phyloP scores from a whole-genome alignment of 2,113 vertebrate genomes.

The Callospermophilus lateralis region DNA sequence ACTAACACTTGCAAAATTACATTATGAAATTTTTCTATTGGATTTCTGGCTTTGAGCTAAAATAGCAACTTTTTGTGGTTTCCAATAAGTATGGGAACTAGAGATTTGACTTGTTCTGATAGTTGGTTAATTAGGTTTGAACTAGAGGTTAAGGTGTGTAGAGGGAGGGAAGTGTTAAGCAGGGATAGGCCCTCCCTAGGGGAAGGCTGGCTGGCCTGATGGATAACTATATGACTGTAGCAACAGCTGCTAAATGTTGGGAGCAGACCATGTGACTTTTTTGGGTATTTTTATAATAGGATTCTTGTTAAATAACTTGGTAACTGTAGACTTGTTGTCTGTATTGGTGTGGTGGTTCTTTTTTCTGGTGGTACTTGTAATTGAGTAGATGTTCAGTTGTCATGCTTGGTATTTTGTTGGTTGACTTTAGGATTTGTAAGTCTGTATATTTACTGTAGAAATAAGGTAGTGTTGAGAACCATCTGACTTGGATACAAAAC shows the following conservation, averaged over 20 bases:
- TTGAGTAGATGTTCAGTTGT: slow-evolving; percentile 73
- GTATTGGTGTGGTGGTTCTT: slow-evolving; percentile 60
- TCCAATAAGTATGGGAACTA: slow-evolving; percentile 97
- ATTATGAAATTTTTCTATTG: slow-evolving; percentile 90
- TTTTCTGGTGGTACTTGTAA: slow-evolving; percentile 74
- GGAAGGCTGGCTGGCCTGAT: slow-evolving; percentile 79
- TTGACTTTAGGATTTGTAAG: slow-evolving; percentile 72
- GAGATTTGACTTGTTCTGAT: slow-evolving; percentile 87
- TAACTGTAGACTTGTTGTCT: slow-evolving; percentile 70
- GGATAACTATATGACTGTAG: slow-evolving; percentile 85
- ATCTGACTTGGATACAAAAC: slow-evolving; percentile 50
- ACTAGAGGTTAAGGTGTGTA: slow-evolving; percentile 53
- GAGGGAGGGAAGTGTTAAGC: slow-evolving; percentile 68
- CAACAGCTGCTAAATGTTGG: slow-evolving; percentile 85
- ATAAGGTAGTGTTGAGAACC: slow-evolving; percentile 63
- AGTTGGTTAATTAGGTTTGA: slow-evolving; percentile 69
- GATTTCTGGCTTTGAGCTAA: slow-evolving; percentile 93
- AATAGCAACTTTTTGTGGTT: slow-evolving; percentile 99
- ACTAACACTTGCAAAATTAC: slow-evolving; percentile 89
- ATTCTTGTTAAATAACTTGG: slow-evolving; percentile 80
- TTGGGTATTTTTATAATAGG: slow-evolving; percentile 76
- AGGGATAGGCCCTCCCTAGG: slow-evolving; percentile 50
- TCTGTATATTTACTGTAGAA: slow-evolving; percentile 56
- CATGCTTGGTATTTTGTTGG: slow-evolving; percentile 68
- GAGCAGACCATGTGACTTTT: slow-evolving; percentile 78